Base-by-base conservation (phyloP, 2,113 vertebrate species). In the Thalassarche chlororhynchos region DNA sequence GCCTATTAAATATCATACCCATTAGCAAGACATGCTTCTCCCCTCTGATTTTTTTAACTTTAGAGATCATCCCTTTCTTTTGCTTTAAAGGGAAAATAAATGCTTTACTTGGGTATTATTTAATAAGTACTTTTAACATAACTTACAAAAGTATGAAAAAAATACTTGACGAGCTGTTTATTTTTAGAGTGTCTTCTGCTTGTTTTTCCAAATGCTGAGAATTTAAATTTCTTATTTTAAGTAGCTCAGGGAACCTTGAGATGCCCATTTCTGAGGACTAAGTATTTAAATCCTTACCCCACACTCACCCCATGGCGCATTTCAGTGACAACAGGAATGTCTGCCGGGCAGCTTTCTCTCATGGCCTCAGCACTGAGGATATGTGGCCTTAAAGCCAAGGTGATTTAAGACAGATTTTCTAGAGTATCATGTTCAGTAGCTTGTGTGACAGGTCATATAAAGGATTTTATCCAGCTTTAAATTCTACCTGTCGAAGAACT, bases 151-250 rank as follows among this genome's bases (percentile, higher is more conserved):
- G 16, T 38, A 86, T 44, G 28, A 81, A 93, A 91, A 95, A 91
- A 78, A n/a, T 51, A 79, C 25, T 75, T 58, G 38, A 78, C 58
- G 77, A 87, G 49, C 12, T 66, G 34, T 81, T 89, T 92, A 89
- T 87, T 96, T 92, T 95, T 79, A 74, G n/a, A 81, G 55, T 84
- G 47, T 84, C 46, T 95, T 93, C 68, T 92, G 68, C 78, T 90
- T 93, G 87, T 74, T 93, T 92, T 92, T 87, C 55, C 76, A 90
- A 93, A 94, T 84, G 64, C 32, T 86, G 55, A 89, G 44, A 81
- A 86, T 74, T 90, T 80, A 51, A 1, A 60, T 93, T 87, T 84
- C 52, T 78, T 64, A 82, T 92, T 94, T 96, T 74, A 93, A 90
- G 51, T 55, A 95, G 72, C 75, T 90, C 54, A 80, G 40, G 17